Base-by-base conservation (phyloP, 1,140 invertebrate genomes). In the Drosophila pectinifera region DNA sequence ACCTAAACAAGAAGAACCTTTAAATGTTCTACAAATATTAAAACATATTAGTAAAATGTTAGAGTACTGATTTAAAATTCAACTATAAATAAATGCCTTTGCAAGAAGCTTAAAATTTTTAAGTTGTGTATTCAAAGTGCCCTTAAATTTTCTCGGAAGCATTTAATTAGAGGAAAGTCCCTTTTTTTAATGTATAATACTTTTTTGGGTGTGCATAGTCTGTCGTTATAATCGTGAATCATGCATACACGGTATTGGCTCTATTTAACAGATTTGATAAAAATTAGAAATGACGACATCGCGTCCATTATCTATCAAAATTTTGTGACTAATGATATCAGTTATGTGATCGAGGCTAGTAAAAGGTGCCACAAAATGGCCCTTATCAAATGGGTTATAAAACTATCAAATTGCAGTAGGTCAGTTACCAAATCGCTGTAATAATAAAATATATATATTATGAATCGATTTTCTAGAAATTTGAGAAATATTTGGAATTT, bases 341-440 rank as follows among this genome's bases (percentile, higher is more conserved):
- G 16, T 57, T 20, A 51, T 51, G 28, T 51, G 31, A 51, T 51
- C 48, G 3, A 14, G 6, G 6, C 11, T 4, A 18, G 16, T 51
- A 51, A 51, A 51, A 34, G 16, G 16, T 18, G 26, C 20, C 48
- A 51, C 48, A 34, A 34, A 51, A 51, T 34, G 4, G 0, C 11
- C 28, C 28, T 51, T 51, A 34, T 34, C 28, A 51, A 8, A 4
- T 4, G 13, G 28, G 13, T 51, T 51, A 51, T 51, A 28, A 51
- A 51, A 51, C 34, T 51, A 58, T 58, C 36, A 39, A 22, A 8
- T 58, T 62, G 36, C 6, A 28, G 36, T 38, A 41, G 59, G 59
- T 62, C 53, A 58, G 51, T 58, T 58, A 39, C 34, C 18, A 5
- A 49, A 18, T 26, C 1, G 34, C 16, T 20, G 22, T 10, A 31